phyloP scores from a whole-genome alignment of 2,888 invertebrate species.

The Synanthedon formicaeformis region DNA sequence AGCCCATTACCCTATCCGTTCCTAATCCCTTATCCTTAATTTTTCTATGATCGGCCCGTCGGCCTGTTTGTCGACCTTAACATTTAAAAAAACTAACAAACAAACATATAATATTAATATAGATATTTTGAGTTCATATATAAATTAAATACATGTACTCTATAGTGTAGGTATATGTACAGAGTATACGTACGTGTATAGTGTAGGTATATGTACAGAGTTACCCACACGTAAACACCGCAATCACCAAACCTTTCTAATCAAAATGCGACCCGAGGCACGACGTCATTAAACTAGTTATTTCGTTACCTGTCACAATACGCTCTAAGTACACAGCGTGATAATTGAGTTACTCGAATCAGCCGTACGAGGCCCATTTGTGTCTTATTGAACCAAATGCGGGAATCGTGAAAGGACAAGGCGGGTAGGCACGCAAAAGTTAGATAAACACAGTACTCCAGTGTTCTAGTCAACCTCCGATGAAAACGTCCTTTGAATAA shows the following conservation, averaged over 20 bases:
- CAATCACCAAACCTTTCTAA: conserved; percentile 10
- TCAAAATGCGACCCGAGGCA: conserved; percentile 18
- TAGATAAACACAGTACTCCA: background rate
- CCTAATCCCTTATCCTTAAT: no score
- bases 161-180: no score
- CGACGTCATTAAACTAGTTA: conserved; percentile 27
- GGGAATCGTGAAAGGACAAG: background rate
- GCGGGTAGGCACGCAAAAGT: background rate
- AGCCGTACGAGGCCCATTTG: conserved; percentile 6
- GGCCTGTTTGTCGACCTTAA: no score
- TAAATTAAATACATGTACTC: no score
- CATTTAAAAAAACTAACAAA: no score
- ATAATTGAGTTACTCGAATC: conserved; percentile 28
- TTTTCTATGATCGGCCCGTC: no score
- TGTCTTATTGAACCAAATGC: conserved; percentile 5
- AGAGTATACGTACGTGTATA: no score
- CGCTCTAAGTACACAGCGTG: conserved; percentile 18
- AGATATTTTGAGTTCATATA: no score
- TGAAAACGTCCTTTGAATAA: conserved; percentile 6
- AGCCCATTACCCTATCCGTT: no score
- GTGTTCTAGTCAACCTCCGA: conserved; percentile 4
- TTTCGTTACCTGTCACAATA: conserved; percentile 32
- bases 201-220: no score
- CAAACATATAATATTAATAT: no score
- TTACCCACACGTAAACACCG: background rate